Base-by-base conservation (phyloP, 2,113 vertebrate genomes). In the Cavia aperea region DNA sequence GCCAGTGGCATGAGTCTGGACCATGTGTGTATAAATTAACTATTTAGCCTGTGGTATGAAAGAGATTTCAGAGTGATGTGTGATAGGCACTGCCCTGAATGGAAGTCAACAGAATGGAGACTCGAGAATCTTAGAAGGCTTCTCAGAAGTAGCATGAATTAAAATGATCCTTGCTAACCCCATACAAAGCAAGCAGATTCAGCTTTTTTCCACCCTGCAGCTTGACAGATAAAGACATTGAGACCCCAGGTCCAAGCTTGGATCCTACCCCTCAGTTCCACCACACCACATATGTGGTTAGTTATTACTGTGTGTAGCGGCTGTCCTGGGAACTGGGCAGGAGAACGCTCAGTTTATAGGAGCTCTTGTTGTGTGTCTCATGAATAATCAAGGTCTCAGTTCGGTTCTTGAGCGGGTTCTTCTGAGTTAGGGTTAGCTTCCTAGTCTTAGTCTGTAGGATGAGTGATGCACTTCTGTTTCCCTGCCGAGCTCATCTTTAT, bases 241-340 rank as follows among this genome's bases (percentile, higher is more conserved):
- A 62, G 72, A 39, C 49, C 18, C 15, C 63, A 31, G 3, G 21
- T 19, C 19, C 7, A 5, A 54, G n/a, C 49, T 19, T n/a, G 54
- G 56, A 51, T 60, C 63, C 62, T 18, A 26, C 26, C 39, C n/a
- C 56, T 26, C 13, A 58, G 77, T 62, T 60, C 4, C 4, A 7
- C 14, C 7, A 12, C 14, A 23, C 43, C 33, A 66, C 2, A 0
- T 6, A 0, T 8, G 16, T 70, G 21, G 10, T 66, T 56, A 26
- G 73, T 65, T 36, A 16, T 51, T 36, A 49, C 70, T 36, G 46
- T 0, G 0, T 26, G 2, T 58, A 21, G 39, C 36, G 13, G 24
- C 66, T 49, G 1, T 89, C 79, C 68, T 79, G 26, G 51, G 63
- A 56, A 39, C 49, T 63, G 16, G 31, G 0, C 51, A 43, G 73